Evolutionary conservation across 2,888 invertebrate genomes (phyloP).

Genomic region (Andrena minutula): DNA sequence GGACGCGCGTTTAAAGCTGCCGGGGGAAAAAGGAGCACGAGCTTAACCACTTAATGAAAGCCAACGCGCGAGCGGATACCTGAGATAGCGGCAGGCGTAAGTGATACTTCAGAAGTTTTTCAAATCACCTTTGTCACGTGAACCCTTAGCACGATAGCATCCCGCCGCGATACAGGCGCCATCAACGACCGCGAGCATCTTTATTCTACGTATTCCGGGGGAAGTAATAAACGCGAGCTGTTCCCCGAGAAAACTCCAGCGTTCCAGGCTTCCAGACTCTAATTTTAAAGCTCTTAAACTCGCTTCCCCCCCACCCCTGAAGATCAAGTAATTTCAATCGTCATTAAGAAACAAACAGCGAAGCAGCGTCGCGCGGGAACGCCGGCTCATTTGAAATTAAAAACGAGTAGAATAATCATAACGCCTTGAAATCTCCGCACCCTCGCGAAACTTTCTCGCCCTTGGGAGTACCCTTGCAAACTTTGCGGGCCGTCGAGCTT

Average conservation of each 20-base stretch:
- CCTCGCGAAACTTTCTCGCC: slow-evolving; percentile 44
- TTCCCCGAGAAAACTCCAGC: not conserved
- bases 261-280: not conserved
- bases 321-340: slow-evolving; percentile 44
- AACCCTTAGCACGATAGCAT: slow-evolving; percentile 3
- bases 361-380: not conserved
- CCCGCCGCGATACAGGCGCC: slow-evolving; percentile 6
- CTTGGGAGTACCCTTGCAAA: slow-evolving; percentile 19
- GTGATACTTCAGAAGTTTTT: slow-evolving; percentile 33
- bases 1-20: slow-evolving; percentile 12
- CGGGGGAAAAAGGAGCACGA: slow-evolving; percentile 3
- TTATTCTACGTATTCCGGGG: not conserved
- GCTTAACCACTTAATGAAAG: slow-evolving; percentile 36
- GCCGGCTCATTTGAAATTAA: slow-evolving; percentile 52
- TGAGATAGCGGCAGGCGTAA: slow-evolving; percentile 14
- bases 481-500: slow-evolving; percentile 16
- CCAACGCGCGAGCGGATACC: slow-evolving; percentile 17
- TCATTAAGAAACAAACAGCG: slow-evolving; percentile 53
- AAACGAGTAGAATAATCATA: slow-evolving; percentile 56
- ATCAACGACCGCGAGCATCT: not conserved
- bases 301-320: not conserved
- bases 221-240: not conserved
- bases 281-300: slow-evolving; percentile 17
- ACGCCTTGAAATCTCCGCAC: slow-evolving; percentile 42
- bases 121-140: slow-evolving; percentile 44